Evolutionary conservation across 2,113 vertebrate species (phyloP).

Genomic region (Acanthochromis polyacanthus): DNA sequence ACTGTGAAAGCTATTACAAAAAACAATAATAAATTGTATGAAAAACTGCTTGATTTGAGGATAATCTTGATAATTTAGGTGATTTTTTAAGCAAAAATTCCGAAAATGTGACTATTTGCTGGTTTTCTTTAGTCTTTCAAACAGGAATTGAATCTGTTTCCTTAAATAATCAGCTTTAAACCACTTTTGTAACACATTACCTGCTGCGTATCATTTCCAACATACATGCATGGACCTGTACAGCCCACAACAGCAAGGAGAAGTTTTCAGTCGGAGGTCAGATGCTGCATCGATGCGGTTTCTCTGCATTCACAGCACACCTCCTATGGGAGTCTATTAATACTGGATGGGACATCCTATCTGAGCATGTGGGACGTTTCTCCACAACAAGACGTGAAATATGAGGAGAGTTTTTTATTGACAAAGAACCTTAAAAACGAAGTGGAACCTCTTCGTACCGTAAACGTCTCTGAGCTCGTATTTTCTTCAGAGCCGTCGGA

Average conservation of each 20-base stretch:
- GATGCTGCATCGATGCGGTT: neutral
- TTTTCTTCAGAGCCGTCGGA: neutral
- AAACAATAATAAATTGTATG: too few relatives aligned
- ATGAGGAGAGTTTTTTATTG: conserved; percentile 11
- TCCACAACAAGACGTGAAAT: conserved; percentile 21
- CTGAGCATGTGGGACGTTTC: neutral
- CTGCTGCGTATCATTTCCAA: too few relatives aligned
- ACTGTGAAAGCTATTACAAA: too few relatives aligned
- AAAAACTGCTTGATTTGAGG: too few relatives aligned
- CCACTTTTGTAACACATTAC: too few relatives aligned
- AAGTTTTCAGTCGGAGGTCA: neutral
- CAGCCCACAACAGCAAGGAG: neutral
- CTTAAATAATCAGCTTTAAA: too few relatives aligned
- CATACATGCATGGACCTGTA: too few relatives aligned
- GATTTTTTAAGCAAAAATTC: too few relatives aligned
- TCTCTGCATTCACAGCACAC: neutral
- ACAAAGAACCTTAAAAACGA: neutral
- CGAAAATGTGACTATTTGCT: too few relatives aligned
- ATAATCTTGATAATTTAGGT: too few relatives aligned
- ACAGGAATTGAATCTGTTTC: too few relatives aligned
- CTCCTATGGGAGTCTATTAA: conserved; percentile 33
- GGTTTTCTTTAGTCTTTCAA: too few relatives aligned
- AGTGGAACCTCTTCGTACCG: neutral
- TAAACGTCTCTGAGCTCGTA: neutral
- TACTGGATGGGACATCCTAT: conserved; percentile 39